Evolutionary conservation across 2,888 invertebrate species (phyloP).

Genomic region (Spicauda simplicius): DNA sequence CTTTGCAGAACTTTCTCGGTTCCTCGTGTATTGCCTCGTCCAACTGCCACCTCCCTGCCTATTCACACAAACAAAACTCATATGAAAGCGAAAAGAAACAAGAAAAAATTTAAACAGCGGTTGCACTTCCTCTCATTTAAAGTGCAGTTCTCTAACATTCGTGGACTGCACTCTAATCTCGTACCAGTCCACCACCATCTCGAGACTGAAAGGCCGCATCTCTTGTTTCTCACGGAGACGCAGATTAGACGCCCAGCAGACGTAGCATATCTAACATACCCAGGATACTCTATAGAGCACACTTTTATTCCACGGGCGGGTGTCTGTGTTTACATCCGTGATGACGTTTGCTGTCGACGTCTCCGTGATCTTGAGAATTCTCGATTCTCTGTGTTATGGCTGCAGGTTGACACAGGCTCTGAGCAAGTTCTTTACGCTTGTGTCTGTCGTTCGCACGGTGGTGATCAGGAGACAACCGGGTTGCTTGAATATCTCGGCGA

Average conservation of each 20-base stretch:
- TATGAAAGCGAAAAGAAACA: not conserved
- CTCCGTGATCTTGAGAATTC: not conserved
- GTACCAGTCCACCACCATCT: not conserved
- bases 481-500: not conserved
- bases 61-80: not conserved
- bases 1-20: not conserved
- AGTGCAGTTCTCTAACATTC: not conserved
- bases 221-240: slow-evolving; percentile 32
- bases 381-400: slow-evolving; percentile 52
- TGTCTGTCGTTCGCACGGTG: slow-evolving; percentile 60
- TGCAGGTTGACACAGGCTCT: not conserved
- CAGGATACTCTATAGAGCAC: slow-evolving; percentile 26
- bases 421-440: slow-evolving; percentile 84
- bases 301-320: slow-evolving; percentile 12
- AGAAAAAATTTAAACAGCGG: not conserved
- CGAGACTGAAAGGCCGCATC: slow-evolving; percentile 10
- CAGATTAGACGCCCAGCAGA: slow-evolving; percentile 23
- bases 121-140: slow-evolving; percentile 2
- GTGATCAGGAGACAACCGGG: not conserved
- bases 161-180: not conserved
- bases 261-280: slow-evolving; percentile 23
- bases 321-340: not conserved
- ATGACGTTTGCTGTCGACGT: not conserved
- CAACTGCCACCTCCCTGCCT: not conserved
- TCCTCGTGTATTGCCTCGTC: not conserved